A percentile compares a stretch with the other conserved stretches of the same genome.
Conservation (phyloP, 2,888 invertebrate species). For the Rhagium mordax region DNA sequence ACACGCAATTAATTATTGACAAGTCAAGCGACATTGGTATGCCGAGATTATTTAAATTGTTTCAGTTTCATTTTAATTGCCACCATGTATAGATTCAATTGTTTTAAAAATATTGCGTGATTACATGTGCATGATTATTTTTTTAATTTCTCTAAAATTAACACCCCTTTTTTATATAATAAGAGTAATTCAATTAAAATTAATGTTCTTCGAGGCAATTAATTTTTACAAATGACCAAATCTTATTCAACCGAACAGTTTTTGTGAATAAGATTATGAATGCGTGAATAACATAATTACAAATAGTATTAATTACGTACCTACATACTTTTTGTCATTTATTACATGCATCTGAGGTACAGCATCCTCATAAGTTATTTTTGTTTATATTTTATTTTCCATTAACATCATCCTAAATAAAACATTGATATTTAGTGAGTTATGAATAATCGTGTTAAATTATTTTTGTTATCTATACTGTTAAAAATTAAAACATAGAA, state of each 20-base stretch:
- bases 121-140: neutral
- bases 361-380: too few relatives aligned
- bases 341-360: too few relatives aligned
- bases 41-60: neutral
- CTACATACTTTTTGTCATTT: too few relatives aligned
- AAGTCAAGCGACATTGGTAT: neutral
- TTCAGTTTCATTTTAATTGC: slow-evolving; percentile 12
- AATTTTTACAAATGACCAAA: neutral
- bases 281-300: too few relatives aligned
- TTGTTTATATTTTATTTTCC: too few relatives aligned
- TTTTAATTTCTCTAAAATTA: neutral
- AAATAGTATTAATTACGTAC: too few relatives aligned
- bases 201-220: neutral
- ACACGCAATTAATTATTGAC: slow-evolving; percentile 31
- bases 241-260: neutral
- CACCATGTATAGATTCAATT: neutral
- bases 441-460: too few relatives aligned
- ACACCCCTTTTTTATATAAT: neutral
- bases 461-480: too few relatives aligned
- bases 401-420: too few relatives aligned
- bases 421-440: too few relatives aligned
- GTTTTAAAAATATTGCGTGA: neutral
- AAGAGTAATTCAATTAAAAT: neutral
- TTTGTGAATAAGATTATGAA: neutral
- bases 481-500: too few relatives aligned